Evolutionary conservation across 23 tunicate genomes (phyloP), one percentile per base, ranked within the genome.

Genomic region (Ascidia mentula): DNA sequence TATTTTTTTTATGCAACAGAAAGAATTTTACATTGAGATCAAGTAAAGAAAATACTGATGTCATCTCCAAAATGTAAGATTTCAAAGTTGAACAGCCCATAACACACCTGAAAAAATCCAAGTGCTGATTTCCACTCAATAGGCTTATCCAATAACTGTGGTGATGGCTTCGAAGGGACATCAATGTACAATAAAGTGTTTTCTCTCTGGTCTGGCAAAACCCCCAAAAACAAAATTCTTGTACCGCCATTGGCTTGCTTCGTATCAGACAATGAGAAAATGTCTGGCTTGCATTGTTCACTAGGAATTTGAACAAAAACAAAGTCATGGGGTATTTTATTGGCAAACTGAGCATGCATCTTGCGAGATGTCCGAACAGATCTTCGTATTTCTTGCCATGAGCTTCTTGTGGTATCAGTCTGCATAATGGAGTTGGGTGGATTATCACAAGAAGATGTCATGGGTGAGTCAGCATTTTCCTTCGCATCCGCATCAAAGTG

Each of bases 251-350:
- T 61, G 30, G 59, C 72, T 32, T 46, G 36, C 31, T 81, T 46
- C 18, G 35, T 59, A 6, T 42, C 45, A 65, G 32, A 65, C 74
- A 80, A 18, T 33, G 40, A 37, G 33, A 34, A 36, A 18, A 39
- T 69, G 31, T 75, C 87, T 34, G 81, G 65, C 79, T 40, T 39
- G 33, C 45, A 45, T n/a, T 38, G 18, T 45, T 45, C 32, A 34
- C 12, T 24, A 36, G 60, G 73, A 32, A 46, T 73, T 30, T 74
- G 75, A 24, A 85, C 69, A 81, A 91, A 91, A 15, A 61, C 45
- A 72, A 91, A 91, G 77, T 86, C 79, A 60, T 91, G 97, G 15
- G 90, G 97, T 5, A 91, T 76, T 78, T 91, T 91, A 45, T 81
- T 85, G 8, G 97, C 97, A 40, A 91, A 86, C 45, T 85, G 84